Evolutionary conservation across 2,888 invertebrate species (phyloP), one percentile per base, ranked within the genome.

Genomic region (Ecliptopera silaceata): DNA sequence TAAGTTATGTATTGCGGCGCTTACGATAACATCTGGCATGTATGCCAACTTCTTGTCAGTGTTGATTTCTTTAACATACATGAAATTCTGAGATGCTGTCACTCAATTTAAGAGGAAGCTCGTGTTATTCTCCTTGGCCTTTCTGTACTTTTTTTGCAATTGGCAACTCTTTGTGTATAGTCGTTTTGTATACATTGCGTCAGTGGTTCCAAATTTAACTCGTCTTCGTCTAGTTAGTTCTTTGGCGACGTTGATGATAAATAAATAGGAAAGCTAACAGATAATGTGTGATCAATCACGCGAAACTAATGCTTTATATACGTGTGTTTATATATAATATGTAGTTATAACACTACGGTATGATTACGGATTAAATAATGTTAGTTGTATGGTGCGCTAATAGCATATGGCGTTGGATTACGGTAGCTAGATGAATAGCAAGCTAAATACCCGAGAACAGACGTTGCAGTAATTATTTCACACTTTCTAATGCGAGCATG

Each of bases 1-100:
- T 87, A 82, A 85, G 84, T 84, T 77, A 81, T 68, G 55, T 52
- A 68, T 60, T 70, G 74, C 75, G 81, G 78, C 80, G 80, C 80
- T 80, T 77, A 70, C 70, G 71, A 64, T 72, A 68, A 68, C 69
- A 64, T 72, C 72, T 64, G 70, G 59, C 65, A 59, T 70, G 72
- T 69, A 78, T 89, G 89, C 90, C 90, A 90, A 88, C 70, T 77
- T 70, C 84, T 84, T 81, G 73, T 84, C 73, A 75, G 81, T 70
- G 80, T 86, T 85, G 77, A 80, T 74, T 80, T 71, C 70, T 74
- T 73, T 79, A 80, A 74, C 79, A 80, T 70, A 71, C 71, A 79
- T 69, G 70, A 75, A 65, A 83, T 77, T 79, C 75, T 75, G 72
- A 67, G 69, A 69, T 70, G 70, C 71, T 82, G 82, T 80, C 80